Evolutionary conservation across 1,140 invertebrate genomes (phyloP).

Genomic region (Apolygus lucorum): DNA sequence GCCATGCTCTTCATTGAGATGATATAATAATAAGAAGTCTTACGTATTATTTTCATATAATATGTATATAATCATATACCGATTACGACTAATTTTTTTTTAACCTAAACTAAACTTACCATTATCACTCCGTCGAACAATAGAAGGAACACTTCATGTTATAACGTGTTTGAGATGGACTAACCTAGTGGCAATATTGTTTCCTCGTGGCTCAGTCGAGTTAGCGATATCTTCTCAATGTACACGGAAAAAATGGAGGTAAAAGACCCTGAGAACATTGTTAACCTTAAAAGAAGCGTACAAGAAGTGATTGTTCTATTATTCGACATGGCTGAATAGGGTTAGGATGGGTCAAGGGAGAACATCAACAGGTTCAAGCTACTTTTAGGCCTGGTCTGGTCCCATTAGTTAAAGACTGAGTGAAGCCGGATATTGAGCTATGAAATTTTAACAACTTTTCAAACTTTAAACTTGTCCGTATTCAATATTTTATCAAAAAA

Average conservation of each 20-base stretch:
- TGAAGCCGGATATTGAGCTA: conserved; percentile 5
- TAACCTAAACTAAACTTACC: neutral
- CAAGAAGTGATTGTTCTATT: neutral
- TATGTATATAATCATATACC: neutral
- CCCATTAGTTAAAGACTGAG: conserved; percentile 18
- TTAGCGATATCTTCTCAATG: too few relatives aligned
- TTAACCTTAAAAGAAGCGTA: neutral
- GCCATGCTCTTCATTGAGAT: too few relatives aligned
- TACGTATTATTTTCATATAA: too few relatives aligned
- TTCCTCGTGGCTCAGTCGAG: neutral
- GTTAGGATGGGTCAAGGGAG: neutral
- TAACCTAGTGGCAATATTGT: neutral
- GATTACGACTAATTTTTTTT: neutral
- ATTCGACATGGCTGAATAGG: neutral
- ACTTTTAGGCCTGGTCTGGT: conserved; percentile 26
- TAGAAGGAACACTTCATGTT: conserved; percentile 23
- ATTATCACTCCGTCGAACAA: conserved; percentile 20
- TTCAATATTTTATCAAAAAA: conserved; percentile 11
- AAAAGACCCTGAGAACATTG: neutral
- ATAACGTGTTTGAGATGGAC: neutral
- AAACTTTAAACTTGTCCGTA: conserved; percentile 2
- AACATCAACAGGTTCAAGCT: conserved; percentile 5
- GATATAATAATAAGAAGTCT: neutral
- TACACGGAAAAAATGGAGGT: neutral
- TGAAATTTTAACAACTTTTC: neutral